Percentiles rank a stretch among this genome's conserved stretches.
Conservation (phyloP, 2,797 vertebrate genomes). For the Tamandua tetradactyla region DNA sequence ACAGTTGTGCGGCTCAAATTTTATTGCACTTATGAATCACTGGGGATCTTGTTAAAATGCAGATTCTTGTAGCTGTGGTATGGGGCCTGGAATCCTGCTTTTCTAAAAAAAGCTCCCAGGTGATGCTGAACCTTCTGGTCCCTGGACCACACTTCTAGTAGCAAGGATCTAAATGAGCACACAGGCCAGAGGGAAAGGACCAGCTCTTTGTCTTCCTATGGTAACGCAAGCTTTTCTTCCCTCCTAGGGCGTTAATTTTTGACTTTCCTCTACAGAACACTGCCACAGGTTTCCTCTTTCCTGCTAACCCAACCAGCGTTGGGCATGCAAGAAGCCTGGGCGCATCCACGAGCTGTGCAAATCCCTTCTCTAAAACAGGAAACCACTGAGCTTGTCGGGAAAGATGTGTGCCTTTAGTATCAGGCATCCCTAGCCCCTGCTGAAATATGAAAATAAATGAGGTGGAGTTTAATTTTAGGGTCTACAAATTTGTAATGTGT, state of each 20-base stretch:
- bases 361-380: constrained; percentile 62
- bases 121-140: background rate
- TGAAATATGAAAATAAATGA: constrained; percentile 81
- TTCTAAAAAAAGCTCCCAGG: background rate
- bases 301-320: background rate
- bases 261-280: background rate
- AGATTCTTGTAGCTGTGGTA: background rate
- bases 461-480: constrained; percentile 79
- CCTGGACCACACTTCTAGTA: background rate
- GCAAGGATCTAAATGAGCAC: background rate
- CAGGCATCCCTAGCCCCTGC: constrained; percentile 31
- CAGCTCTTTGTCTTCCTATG: background rate
- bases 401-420: constrained; percentile 57
- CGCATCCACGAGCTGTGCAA: background rate
- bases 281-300: background rate
- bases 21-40: background rate
- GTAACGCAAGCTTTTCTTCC: background rate
- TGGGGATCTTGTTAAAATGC: background rate
- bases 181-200: background rate
- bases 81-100: background rate
- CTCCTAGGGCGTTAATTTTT: background rate
- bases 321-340: background rate
- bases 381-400: constrained; percentile 59
- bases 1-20: background rate
- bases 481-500: constrained; percentile 77